These are phyloP conservation scores for Ascidia mentula DNA, from an alignment of 23 tunicate species.

Conservation along the genomic window DNA sequence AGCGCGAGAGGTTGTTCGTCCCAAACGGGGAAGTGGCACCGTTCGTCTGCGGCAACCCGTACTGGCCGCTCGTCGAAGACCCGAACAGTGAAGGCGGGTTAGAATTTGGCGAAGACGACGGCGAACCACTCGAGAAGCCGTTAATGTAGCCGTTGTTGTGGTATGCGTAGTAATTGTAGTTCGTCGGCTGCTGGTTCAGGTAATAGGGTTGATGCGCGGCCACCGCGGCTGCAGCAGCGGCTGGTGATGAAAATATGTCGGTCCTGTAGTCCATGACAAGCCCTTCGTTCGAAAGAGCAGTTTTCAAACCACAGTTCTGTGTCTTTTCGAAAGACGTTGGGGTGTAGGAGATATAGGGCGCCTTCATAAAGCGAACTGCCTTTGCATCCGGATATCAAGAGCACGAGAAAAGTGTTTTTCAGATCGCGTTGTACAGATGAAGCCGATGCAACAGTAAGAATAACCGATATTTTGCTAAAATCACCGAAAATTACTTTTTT, in stretches of 20 bases:
- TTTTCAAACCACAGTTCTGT: no score
- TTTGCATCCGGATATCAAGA: no score
- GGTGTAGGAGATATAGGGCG: no score
- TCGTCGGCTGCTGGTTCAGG: conserved; percentile 38
- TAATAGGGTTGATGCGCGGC: conserved; percentile 72
- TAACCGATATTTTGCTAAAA: no score
- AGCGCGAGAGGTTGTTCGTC: conserved; percentile 40
- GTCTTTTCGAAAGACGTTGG: no score
- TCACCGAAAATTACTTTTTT: no score
- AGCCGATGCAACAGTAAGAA: no score
- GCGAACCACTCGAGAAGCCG: conserved; percentile 58
- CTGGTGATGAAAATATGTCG: conserved; percentile 63
- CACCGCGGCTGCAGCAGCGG: conserved; percentile 87
- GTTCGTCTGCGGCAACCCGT: conserved; percentile 21
- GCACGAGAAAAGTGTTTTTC: no score
- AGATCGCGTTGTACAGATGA: no score
- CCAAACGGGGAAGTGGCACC: conserved; percentile 59
- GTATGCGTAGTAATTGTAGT: conserved; percentile 55
- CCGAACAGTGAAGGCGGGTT: conserved; percentile 56
- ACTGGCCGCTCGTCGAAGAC: conserved; percentile 44
- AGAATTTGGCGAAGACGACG: conserved; percentile 66
- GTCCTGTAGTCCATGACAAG: conserved; percentile 93
- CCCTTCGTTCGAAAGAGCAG: no score
- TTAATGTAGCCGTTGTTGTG: conserved; percentile 38
- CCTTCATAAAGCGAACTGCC: no score